phyloP scores from a whole-genome alignment of 2,113 vertebrate species.

The Hemiscyllium ocellatum region DNA sequence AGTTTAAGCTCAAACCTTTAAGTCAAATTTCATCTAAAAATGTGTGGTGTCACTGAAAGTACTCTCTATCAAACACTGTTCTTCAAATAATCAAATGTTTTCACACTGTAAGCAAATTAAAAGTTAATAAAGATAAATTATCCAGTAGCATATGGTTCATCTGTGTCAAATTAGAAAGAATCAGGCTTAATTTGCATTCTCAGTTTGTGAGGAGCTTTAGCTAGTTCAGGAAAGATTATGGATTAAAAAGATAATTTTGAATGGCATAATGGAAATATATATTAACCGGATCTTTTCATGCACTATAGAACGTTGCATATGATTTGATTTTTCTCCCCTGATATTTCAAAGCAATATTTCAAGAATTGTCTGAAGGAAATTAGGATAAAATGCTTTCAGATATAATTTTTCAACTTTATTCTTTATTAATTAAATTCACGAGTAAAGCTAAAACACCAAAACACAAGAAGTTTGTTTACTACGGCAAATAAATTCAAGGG shows the following conservation, averaged over 20 bases:
- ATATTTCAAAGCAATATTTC: conserved; percentile 29
- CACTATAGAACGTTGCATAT: conserved; percentile 30
- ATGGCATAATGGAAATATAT: conserved; percentile 36
- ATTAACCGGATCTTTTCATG: conserved; percentile 36
- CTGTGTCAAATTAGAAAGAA: conserved; percentile 38
- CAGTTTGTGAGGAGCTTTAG: conserved; percentile 24
- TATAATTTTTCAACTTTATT: conserved; percentile 27
- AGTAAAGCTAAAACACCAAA: background rate
- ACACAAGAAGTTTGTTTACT: background rate
- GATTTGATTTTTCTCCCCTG: conserved; percentile 13
- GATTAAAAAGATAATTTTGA: conserved; percentile 37
- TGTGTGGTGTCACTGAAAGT: background rate
- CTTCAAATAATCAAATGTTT: conserved; percentile 36
- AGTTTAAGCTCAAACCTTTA: background rate
- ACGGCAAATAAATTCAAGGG: background rate
- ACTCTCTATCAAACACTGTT: conserved; percentile 9
- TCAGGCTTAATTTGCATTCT: conserved; percentile 36
- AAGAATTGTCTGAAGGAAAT: conserved; percentile 14
- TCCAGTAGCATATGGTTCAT: conserved; percentile 37
- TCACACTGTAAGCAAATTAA: conserved; percentile 34
- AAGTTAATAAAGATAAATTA: conserved; percentile 38
- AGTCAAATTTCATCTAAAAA: background rate
- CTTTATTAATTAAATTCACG: background rate
- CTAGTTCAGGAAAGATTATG: conserved; percentile 34
- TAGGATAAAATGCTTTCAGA: background rate